phyloP scores from a whole-genome alignment of 2,113 vertebrate species.

The Toxotes jaculatrix region DNA sequence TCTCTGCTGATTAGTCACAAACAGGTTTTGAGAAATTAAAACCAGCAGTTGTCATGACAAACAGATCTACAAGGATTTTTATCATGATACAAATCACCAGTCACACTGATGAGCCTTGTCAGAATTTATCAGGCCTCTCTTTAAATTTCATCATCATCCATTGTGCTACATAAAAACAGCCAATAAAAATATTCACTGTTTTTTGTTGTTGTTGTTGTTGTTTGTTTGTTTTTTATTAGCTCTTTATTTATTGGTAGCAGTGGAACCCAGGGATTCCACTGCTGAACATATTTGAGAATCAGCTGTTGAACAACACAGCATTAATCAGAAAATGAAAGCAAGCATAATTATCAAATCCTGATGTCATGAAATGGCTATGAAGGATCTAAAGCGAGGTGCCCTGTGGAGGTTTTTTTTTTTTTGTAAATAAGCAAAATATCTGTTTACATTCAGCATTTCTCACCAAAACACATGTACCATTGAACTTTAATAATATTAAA shows the following conservation, averaged over 20 bases:
- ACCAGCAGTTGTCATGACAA: neutral
- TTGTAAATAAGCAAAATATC: too few relatives aligned
- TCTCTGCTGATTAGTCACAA: neutral
- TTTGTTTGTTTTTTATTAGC: neutral
- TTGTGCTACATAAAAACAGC: neutral
- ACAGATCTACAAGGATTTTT: neutral
- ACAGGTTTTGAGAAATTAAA: neutral
- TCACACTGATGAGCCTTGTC: neutral
- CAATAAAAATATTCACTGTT: too few relatives aligned
- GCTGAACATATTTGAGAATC: neutral
- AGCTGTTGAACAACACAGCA: neutral
- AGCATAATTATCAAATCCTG: neutral
- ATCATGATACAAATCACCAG: neutral
- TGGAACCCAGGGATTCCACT: neutral
- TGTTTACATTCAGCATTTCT: too few relatives aligned
- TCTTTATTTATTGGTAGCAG: neutral
- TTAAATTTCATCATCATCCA: neutral
- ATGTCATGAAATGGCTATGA: neutral
- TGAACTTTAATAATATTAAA: too few relatives aligned
- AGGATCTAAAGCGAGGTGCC: neutral
- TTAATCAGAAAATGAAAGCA: neutral
- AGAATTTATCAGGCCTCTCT: neutral
- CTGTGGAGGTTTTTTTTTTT: neutral
- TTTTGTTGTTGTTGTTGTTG: neutral
- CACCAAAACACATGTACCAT: too few relatives aligned